phyloP scores from a whole-genome alignment of 2,888 invertebrate genomes.

The Drosophila koepferae region DNA sequence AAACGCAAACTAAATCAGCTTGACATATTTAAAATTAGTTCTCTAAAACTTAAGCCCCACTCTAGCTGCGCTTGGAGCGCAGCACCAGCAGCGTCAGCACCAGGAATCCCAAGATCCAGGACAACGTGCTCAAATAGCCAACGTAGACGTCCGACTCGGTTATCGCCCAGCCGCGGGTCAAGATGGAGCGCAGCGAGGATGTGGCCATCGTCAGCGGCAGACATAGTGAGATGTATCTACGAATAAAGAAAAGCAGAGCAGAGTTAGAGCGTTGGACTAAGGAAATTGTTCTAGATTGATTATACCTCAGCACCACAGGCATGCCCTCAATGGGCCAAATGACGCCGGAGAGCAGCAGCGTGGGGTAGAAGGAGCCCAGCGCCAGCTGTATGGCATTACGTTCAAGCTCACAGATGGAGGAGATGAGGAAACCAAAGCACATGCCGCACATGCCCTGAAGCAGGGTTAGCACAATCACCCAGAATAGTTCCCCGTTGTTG shows the following conservation, averaged over 20 bases:
- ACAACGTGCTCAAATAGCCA: constrained; percentile 93
- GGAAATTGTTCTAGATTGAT: neutral
- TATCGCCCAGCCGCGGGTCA: constrained; percentile 95
- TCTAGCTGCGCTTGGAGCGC: constrained; percentile 92
- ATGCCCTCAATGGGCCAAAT: constrained; percentile 99
- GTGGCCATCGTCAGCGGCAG: constrained; percentile 96
- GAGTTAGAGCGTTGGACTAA: neutral
- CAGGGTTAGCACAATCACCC: constrained; percentile 93
- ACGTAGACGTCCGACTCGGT: constrained; percentile 93
- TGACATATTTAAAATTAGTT: constrained; percentile 53
- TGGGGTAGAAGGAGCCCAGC: constrained; percentile 97
- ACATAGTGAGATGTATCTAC: constrained; percentile 91
- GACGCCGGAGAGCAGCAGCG: constrained; percentile 95
- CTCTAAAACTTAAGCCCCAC: constrained; percentile 87
- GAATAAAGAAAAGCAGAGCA: neutral
- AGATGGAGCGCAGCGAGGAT: constrained; percentile 93
- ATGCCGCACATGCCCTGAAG: constrained; percentile 97
- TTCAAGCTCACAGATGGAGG: constrained; percentile 95
- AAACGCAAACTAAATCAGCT: constrained; percentile 52
- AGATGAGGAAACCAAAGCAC: constrained; percentile 98
- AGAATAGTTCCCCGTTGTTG: constrained; percentile 93
- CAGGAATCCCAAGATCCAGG: constrained; percentile 94
- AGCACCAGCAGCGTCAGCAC: constrained; percentile 92
- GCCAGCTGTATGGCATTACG: constrained; percentile 97
- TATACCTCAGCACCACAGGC: constrained; percentile 91